Evolutionary conservation across 1,140 invertebrate genomes (phyloP).

Genomic region (Hyphantria cunea): DNA sequence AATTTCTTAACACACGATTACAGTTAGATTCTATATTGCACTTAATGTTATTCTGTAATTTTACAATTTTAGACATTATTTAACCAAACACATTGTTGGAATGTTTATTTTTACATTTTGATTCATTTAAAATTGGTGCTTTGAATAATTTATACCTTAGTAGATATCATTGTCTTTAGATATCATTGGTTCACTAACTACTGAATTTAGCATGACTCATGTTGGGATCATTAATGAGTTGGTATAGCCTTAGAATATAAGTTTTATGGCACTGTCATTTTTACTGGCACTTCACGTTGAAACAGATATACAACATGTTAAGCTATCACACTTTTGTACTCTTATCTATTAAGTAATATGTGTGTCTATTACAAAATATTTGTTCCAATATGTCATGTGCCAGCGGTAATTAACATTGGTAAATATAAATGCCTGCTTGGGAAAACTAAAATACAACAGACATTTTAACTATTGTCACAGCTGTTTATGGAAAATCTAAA

Average conservation of each 20-base stretch:
- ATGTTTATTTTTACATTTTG: constrained; percentile 5
- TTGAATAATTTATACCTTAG: constrained; percentile 7
- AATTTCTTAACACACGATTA: too few species aligned
- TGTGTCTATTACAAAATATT: too few species aligned
- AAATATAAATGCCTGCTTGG: background rate
- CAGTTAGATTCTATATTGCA: background rate
- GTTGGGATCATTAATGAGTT: constrained; percentile 11
- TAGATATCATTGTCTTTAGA: constrained; percentile 21
- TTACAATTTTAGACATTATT: constrained; percentile 19
- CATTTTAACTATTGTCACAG: background rate
- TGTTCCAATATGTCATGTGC: too few species aligned
- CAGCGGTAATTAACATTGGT: too few species aligned
- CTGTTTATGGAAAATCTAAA: constrained; percentile 1
- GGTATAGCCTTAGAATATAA: background rate
- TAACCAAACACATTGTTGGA: constrained; percentile 1
- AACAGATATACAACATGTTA: too few species aligned
- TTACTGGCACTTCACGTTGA: too few species aligned
- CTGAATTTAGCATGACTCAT: constrained; percentile 9
- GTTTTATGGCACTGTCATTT: too few species aligned
- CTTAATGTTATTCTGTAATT: too few species aligned
- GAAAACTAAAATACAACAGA: background rate
- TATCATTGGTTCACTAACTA: constrained; percentile 19
- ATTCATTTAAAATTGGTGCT: constrained; percentile 14
- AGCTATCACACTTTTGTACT: too few species aligned
- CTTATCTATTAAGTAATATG: too few species aligned